Conservation (phyloP, 2,797 vertebrate genomes). For the Sebastes oblongus region DNA sequence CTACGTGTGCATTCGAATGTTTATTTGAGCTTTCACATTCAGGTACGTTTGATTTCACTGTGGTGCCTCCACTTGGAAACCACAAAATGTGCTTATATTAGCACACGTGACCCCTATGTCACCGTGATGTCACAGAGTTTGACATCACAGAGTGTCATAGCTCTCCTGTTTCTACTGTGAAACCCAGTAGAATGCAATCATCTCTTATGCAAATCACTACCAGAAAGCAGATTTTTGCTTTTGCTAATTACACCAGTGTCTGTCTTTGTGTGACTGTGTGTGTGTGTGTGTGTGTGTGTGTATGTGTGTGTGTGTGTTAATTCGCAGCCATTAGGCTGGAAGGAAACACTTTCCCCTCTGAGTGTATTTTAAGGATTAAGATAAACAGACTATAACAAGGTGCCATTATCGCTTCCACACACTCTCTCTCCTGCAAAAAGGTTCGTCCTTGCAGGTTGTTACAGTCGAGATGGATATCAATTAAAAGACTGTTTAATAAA, state of each 20-base stretch:
- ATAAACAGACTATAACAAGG: constrained; percentile 84
- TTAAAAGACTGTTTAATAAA: constrained; percentile 26
- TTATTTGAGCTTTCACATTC: constrained; percentile 45
- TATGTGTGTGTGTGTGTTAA: constrained; percentile 32
- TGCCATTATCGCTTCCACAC: constrained; percentile 80
- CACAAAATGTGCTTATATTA: constrained; percentile 35
- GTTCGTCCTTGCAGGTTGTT: constrained; percentile 27
- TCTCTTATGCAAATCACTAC: constrained; percentile 17
- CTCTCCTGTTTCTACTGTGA: not conserved
- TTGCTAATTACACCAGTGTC: constrained; percentile 17
- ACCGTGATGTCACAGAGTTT: not conserved
- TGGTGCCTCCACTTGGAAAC: constrained; percentile 24
- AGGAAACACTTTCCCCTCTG: constrained; percentile 83
- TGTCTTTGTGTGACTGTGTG: not conserved
- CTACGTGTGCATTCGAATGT: constrained; percentile 20
- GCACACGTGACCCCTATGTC: not conserved
- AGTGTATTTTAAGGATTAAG: constrained; percentile 85
- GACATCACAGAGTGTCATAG: not conserved
- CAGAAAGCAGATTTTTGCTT: constrained; percentile 16
- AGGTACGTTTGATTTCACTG: constrained; percentile 36
- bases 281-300: too few relatives aligned
- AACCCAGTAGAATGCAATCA: not conserved
- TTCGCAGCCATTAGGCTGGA: constrained; percentile 75
- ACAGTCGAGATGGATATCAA: constrained; percentile 29
- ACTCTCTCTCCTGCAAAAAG: constrained; percentile 54